Base-by-base conservation (phyloP, 2,113 vertebrate species). In the Gopherus flavomarginatus region DNA sequence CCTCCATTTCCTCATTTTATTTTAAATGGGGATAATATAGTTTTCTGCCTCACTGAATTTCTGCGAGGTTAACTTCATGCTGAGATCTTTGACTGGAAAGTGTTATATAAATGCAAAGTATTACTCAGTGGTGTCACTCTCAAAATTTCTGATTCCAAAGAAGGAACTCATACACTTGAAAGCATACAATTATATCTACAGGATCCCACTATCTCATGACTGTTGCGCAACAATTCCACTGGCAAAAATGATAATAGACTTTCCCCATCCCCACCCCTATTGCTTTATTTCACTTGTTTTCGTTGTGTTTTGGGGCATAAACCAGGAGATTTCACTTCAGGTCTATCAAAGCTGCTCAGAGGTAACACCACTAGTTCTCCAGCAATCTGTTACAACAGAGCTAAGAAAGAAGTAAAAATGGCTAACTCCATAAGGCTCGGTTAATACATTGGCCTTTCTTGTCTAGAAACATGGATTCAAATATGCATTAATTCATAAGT, bases 1-100 rank as follows among this genome's bases (percentile, higher is more conserved):
- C 94, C 96, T 97, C 1, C 27, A 81, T 90, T 95, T 95, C 93
- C 93, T 95, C 96, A 96, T 87, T 95, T 93, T 95, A 95, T 96
- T 97, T 97, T 97, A 97, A 42, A 95, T 87, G 83, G 53, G 79
- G 88, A 94, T 88, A 3, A 90, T 79, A 49, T 8, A 89, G 80
- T 89, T 90, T 92, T 56, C 88, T 95, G 77, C 86, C 90, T 90
- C 80, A 69, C 5, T 0, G 1, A 16, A 85, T 27, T 42, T 95
- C 82, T 1, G 0, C 8, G 62, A 50, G 83, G 81, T 38, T 35
- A 90, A 77, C 6, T 52, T 59, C 54, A 2, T 81, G 4, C 0
- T 1, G 49, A 57, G 27, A 89, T 88, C 92, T 89, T 85, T 49
- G 82, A 81, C 92, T 1, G 44, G 91, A 80, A 53, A 85, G 91